Percentiles rank a stretch among this genome's conserved stretches.
Conservation (phyloP, 2,113 vertebrate genomes). For the Amblyopsis rosae region DNA sequence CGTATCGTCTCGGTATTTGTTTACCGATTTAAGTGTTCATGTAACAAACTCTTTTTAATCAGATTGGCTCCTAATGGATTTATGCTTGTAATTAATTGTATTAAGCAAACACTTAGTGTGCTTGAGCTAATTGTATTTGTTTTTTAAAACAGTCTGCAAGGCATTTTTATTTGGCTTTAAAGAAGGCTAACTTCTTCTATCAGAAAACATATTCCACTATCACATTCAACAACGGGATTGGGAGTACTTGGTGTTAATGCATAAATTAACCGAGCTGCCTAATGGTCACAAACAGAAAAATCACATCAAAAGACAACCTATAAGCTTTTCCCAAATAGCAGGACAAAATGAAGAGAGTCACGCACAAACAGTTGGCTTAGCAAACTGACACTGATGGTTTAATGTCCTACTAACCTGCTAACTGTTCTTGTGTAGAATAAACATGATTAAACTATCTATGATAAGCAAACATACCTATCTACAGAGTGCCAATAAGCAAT, state of each 20-base stretch:
- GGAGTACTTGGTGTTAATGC: background rate
- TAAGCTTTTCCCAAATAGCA: background rate
- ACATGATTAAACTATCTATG: conserved; percentile 33
- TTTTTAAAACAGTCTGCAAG: background rate
- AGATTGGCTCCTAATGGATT: no score
- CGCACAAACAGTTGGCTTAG: conserved; percentile 16
- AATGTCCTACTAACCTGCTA: conserved; percentile 36
- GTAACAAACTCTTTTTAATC: no score
- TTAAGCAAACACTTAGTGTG: background rate
- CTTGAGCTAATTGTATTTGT: background rate
- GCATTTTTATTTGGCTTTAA: background rate
- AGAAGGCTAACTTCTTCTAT: background rate
- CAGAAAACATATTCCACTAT: background rate
- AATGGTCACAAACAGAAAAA: background rate
- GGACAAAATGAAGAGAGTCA: background rate
- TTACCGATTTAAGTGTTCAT: no score
- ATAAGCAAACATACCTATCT: background rate
- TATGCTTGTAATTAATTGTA: no score
- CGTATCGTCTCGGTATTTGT: no score
- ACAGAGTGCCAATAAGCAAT: conserved; percentile 14
- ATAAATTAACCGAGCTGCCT: background rate
- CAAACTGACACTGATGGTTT: background rate
- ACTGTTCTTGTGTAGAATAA: conserved; percentile 49
- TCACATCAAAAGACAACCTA: background rate
- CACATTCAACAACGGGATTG: background rate